phyloP scores from a whole-genome alignment of 2,888 invertebrate genomes.

The Brachyptera risi region DNA sequence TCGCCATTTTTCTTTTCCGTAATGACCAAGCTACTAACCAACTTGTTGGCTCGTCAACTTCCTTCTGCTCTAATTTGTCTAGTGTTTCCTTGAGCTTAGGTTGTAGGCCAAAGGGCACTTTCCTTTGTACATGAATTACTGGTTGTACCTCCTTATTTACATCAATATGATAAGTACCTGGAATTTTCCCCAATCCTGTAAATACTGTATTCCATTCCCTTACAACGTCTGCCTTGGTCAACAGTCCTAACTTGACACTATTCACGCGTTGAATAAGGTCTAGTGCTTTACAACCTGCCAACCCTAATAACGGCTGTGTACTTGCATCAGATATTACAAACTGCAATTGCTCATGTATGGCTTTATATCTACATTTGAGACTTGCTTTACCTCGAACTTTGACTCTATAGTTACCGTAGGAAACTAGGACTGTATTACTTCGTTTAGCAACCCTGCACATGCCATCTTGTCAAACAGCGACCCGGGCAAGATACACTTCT shows the following conservation, averaged over 20 bases:
- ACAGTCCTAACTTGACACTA: not conserved
- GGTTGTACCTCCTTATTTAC: not conserved
- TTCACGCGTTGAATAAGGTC: not conserved
- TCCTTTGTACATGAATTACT: not conserved
- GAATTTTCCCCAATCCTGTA: slow-evolving; percentile 2
- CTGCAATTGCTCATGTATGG: not conserved
- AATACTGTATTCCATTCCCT: not conserved
- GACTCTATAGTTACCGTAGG: not conserved
- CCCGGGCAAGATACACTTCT: too few relatives aligned
- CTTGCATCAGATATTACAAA: not conserved
- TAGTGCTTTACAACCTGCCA: not conserved
- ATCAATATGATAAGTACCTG: not conserved
- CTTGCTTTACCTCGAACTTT: not conserved
- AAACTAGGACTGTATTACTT: not conserved
- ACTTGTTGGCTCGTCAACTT: not conserved
- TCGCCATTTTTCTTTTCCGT: slow-evolving; percentile 14
- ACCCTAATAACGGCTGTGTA: not conserved
- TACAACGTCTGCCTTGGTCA: not conserved
- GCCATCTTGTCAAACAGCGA: too few relatives aligned
- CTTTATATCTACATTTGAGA: not conserved
- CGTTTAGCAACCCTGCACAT: too few relatives aligned
- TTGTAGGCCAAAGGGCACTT: not conserved
- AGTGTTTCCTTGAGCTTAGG: not conserved
- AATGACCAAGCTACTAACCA: slow-evolving; percentile 16
- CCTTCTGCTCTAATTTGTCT: not conserved